Base-by-base conservation (phyloP, 1,140 invertebrate genomes). In the Papilio xuthus region DNA sequence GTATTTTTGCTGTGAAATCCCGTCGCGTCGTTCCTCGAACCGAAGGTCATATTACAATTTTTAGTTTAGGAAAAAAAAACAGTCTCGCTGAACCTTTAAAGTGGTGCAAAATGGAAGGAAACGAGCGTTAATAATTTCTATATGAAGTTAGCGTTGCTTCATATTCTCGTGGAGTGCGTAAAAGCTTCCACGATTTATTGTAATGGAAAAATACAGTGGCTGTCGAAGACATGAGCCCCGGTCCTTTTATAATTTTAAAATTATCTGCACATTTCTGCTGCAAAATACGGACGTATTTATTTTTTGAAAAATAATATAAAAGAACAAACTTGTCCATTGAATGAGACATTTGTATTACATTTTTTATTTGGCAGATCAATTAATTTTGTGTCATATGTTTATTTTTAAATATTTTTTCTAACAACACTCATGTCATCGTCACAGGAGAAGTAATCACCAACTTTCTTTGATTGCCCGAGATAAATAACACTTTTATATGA, bases 101-200 rank as follows among this genome's bases (percentile, higher is more conserved):
- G 69, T 73, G 42, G 42, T 23, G 42, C 71, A 47, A 73, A 73
- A 73, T 47, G 71, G 26, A n/a, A 71, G 37, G 12, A 50, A 26
- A 41, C 42, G 71, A 73, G 71, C 71, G 23, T 73, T 50, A 73
- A 73, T 73, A 73, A 73, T 73, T 73, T 73, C 41, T 73, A 73
- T 47, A 73, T 73, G 71, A 73, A 73, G 70, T 42, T 42, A 72
- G 20, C 70, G 18, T 44, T 70, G 67, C 69, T 41, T 70, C 42
- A 44, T 73, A 47, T 73, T 73, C 71, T 44, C 23, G 10, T 73
- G 20, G 71, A 73, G 71, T 73, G 71, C 71, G 71, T 73, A 73
- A 73, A 73, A 73, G 71, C 71, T 73, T 73, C 71, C 12, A 73
- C 42, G 71, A 73, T 41, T 73, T 73, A 73, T 73, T 50, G 12